Evolutionary conservation across 2,888 invertebrate species (phyloP).

Genomic region (Caenorhabditis afra): DNA sequence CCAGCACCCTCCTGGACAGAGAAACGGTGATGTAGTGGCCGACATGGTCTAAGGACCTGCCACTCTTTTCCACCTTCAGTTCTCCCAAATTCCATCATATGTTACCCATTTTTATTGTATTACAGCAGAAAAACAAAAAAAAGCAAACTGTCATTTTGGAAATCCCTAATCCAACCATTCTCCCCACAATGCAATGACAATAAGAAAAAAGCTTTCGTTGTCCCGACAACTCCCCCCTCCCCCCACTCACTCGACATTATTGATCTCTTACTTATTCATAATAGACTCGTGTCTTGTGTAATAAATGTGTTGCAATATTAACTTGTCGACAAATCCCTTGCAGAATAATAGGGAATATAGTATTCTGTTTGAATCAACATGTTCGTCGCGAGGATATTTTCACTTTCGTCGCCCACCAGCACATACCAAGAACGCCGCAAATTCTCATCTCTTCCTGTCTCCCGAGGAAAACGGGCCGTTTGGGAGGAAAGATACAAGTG

Average conservation of each 20-base stretch:
- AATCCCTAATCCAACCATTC: too few species aligned
- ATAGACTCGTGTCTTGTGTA: conserved; percentile 29
- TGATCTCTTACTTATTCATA: conserved; percentile 44
- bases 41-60: conserved; percentile 30
- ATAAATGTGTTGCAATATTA: not conserved
- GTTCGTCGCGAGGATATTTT: conserved; percentile 6
- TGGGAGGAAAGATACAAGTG: conserved; percentile 46
- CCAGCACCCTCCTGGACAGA: conserved; percentile 39
- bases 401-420: conserved; percentile 22
- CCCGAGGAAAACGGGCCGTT: conserved; percentile 1
- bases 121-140: conserved; percentile 23
- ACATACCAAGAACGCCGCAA: conserved; percentile 49
- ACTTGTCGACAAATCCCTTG: not conserved
- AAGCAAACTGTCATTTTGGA: conserved; percentile 1
- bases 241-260: conserved; percentile 27
- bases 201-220: conserved; percentile 41
- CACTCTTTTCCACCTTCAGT: conserved; percentile 1
- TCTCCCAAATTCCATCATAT: conserved; percentile 21
- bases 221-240: too few species aligned
- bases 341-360: too few species aligned
- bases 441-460: conserved; percentile 27
- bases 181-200: conserved; percentile 49
- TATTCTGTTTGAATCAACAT: too few species aligned
- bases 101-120: conserved; percentile 46
- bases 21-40: conserved; percentile 42